Conservation (phyloP, 2,797 vertebrate genomes). For the Molossus alvarezi region DNA sequence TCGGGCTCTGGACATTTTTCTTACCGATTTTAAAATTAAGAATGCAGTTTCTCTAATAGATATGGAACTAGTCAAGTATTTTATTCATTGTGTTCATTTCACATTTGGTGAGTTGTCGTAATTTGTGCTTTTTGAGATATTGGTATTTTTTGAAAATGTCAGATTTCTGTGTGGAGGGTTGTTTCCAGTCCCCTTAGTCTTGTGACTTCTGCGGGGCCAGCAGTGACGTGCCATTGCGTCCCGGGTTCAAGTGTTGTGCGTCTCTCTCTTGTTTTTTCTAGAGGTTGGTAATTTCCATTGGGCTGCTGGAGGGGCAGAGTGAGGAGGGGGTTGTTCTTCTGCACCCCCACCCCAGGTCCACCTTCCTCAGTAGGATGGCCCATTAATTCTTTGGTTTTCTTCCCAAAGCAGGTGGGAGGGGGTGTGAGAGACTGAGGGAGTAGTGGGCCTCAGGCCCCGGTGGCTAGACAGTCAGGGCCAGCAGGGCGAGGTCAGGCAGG, state of each 20-base stretch:
- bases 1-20: too few species aligned
- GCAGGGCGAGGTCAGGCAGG: background rate
- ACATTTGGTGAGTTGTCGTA: too few species aligned
- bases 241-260: too few species aligned
- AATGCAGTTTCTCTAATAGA: background rate
- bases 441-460: background rate
- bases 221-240: background rate
- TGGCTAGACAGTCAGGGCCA: background rate
- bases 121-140: background rate
- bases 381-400: background rate
- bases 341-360: accelerated
- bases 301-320: background rate
- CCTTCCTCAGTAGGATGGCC: background rate
- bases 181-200: background rate
- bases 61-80: too few species aligned
- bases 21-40: background rate
- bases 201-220: background rate
- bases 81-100: background rate
- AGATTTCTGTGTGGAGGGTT: background rate
- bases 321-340: background rate
- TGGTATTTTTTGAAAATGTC: background rate
- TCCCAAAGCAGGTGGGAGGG: background rate
- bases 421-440: too few species aligned
- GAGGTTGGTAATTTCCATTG: background rate
- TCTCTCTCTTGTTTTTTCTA: background rate